phyloP scores from a whole-genome alignment of 2,797 vertebrate genomes.

The Coilia nasus region DNA sequence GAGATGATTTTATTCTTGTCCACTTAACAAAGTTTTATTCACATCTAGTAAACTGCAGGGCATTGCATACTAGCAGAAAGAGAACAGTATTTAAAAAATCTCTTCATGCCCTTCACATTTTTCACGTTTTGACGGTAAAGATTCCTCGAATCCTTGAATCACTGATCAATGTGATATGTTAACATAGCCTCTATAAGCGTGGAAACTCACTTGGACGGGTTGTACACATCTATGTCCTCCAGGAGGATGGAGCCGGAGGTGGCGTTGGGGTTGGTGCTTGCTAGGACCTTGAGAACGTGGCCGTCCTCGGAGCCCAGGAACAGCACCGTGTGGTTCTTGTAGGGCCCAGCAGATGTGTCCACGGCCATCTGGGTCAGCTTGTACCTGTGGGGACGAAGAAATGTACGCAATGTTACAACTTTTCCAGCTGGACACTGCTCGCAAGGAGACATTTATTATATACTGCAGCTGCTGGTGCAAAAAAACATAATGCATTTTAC shows the following conservation, averaged over 20 bases:
- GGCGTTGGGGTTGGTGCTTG: constrained; percentile 79
- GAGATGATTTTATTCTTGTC: too few species aligned
- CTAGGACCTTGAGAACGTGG: constrained; percentile 89
- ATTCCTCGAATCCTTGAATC: too few species aligned
- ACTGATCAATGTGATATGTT: too few species aligned
- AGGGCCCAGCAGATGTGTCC: constrained; percentile 85
- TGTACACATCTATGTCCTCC: constrained; percentile 92
- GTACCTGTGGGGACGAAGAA: constrained; percentile 72
- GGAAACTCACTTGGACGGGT: constrained; percentile 78
- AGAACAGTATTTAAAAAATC: too few species aligned
- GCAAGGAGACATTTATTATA: background rate
- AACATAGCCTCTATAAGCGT: too few species aligned
- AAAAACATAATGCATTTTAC: too few species aligned
- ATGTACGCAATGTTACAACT: background rate
- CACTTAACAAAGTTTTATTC: too few species aligned
- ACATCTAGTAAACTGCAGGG: too few species aligned
- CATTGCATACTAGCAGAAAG: too few species aligned
- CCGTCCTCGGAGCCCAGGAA: constrained; percentile 94
- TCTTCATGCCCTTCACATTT: too few species aligned
- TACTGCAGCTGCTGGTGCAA: background rate
- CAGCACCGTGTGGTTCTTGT: constrained; percentile 87
- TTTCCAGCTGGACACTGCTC: background rate
- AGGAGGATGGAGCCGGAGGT: constrained; percentile 83
- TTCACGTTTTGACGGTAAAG: too few species aligned
- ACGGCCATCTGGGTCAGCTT: constrained; percentile 87